phyloP scores from a whole-genome alignment of 2,888 invertebrate genomes.

The Hetaerina titia region DNA sequence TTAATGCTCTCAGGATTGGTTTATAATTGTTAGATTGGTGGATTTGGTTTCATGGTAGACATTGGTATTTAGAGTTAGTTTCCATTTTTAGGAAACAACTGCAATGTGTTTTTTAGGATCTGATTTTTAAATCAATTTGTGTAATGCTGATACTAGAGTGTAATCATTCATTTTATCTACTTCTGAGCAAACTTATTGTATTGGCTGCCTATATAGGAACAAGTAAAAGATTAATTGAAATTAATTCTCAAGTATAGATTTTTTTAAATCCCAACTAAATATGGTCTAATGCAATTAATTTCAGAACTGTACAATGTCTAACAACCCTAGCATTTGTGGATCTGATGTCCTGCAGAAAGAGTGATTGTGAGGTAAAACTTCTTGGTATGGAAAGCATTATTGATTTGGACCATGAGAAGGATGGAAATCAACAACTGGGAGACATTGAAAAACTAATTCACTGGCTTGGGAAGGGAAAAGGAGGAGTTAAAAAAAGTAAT shows the following conservation, averaged over 20 bases:
- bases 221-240: background rate
- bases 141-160: background rate
- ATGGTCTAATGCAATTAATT: background rate
- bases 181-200: background rate
- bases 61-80: no score
- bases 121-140: background rate
- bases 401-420: background rate
- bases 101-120: no score
- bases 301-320: constrained; percentile 16
- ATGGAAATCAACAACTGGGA: background rate
- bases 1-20: no score
- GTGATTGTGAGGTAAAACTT: constrained; percentile 40
- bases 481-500: background rate
- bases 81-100: no score
- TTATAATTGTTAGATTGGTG: no score
- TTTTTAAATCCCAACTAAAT: background rate
- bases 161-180: background rate
- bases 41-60: no score
- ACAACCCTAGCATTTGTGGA: background rate
- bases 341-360: constrained; percentile 23
- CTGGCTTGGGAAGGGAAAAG: background rate
- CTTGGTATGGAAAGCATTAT: constrained; percentile 39
- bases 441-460: background rate
- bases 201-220: background rate
- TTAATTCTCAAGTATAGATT: background rate